Percentiles rank a stretch among this genome's conserved stretches.
Conservation (phyloP, 2,797 vertebrate species). For the Silurus aristotelis region DNA sequence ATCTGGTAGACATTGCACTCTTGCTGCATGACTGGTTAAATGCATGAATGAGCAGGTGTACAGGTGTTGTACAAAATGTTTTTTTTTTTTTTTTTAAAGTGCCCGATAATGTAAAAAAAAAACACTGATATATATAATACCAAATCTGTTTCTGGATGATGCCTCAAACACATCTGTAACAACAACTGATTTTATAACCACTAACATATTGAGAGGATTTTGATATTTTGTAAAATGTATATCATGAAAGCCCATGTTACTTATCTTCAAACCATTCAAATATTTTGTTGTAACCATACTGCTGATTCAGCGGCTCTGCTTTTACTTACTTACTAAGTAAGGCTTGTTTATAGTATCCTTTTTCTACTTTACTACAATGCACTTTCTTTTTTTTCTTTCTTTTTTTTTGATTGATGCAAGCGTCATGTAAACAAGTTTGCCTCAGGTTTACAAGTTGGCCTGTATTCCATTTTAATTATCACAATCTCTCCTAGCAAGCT, state of each 20-base stretch:
- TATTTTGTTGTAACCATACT: too few relatives aligned
- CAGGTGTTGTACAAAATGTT: too few relatives aligned
- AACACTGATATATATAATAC: neutral
- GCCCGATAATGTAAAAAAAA: neutral
- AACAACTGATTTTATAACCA: neutral
- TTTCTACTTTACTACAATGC: neutral
- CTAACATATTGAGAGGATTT: too few relatives aligned
- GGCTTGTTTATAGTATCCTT: neutral
- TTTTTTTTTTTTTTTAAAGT: neutral
- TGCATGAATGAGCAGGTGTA: neutral
- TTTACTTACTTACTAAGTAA: neutral
- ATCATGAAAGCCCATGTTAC: neutral
- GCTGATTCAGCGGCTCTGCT: neutral
- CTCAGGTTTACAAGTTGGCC: neutral
- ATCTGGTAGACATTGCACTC: neutral
- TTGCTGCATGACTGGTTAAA: neutral
- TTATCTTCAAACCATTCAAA: neutral
- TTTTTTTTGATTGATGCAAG: neutral
- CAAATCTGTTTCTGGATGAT: neutral
- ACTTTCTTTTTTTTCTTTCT: neutral
- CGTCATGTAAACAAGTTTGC: neutral
- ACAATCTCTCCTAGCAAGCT: conserved; percentile 7
- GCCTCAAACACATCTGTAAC: neutral
- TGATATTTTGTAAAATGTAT: neutral
- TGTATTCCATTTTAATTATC: conserved; percentile 17